Percentiles rank a stretch among this genome's conserved stretches.
phyloP scores from a whole-genome alignment of 2,797 vertebrate genomes.

The Cryptoprocta ferox region DNA sequence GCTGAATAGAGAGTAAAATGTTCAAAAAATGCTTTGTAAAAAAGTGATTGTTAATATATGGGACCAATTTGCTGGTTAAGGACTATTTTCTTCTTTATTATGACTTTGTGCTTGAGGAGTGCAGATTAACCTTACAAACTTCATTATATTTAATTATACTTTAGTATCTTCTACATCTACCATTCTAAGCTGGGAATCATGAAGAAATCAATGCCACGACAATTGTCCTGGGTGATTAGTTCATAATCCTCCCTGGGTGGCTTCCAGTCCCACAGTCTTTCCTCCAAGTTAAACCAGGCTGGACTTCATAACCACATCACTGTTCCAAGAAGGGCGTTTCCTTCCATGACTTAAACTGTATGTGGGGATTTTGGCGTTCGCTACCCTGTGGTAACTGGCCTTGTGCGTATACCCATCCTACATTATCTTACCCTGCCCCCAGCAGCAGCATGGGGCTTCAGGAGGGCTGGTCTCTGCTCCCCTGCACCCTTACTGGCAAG shows the following conservation, averaged over 20 bases:
- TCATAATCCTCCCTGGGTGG: not conserved
- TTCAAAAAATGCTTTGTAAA: not conserved
- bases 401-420: not conserved
- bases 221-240: not conserved
- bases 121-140: slow-evolving; percentile 9
- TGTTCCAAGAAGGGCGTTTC: not conserved
- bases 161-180: not conserved
- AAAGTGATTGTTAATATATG: not conserved
- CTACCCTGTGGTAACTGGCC: not conserved
- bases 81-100: slow-evolving; percentile 55
- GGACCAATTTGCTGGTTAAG: not conserved
- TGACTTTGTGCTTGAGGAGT: not conserved
- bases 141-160: slow-evolving; percentile 43
- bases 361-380: not conserved
- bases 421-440: not conserved
- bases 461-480: not conserved
- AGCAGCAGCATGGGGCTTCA: not conserved
- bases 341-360: not conserved
- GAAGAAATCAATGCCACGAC: not conserved
- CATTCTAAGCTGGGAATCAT: not conserved
- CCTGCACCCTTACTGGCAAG: not conserved
- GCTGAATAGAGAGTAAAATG: not conserved
- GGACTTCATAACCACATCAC: not conserved
- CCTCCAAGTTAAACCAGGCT: not conserved
- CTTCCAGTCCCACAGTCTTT: not conserved